A percentile compares a stretch with the other conserved stretches of the same genome.
Conservation (phyloP, 2,797 vertebrate genomes). For the Halcyon badia region DNA sequence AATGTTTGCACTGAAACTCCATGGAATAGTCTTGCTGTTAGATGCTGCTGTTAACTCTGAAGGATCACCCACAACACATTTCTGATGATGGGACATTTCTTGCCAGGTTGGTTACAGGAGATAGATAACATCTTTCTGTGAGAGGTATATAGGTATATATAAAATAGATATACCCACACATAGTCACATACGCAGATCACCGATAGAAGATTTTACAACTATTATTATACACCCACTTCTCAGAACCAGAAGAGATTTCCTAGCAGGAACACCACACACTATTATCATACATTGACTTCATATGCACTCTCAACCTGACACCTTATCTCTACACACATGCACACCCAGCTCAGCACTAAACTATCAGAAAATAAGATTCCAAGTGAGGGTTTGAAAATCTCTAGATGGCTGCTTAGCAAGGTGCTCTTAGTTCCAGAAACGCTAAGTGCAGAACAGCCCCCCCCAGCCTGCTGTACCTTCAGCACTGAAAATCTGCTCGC, state of each 20-base stretch:
- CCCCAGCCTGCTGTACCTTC: neutral
- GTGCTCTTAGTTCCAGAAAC: neutral
- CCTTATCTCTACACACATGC: neutral
- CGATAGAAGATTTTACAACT: neutral
- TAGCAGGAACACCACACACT: neutral
- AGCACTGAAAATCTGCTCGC: neutral
- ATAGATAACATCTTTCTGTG: neutral
- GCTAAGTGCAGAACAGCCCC: neutral
- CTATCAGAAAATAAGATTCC: neutral
- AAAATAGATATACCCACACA: neutral
- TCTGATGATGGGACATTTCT: constrained; percentile 15
- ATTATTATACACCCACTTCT: neutral
- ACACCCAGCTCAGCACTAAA: neutral
- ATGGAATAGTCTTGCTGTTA: accelerated
- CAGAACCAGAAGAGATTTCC: neutral
- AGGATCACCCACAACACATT: neutral
- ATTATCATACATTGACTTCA: neutral
- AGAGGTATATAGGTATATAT: neutral
- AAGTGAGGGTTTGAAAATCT: neutral
- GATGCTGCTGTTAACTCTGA: neutral
- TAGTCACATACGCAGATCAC: neutral
- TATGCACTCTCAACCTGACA: neutral
- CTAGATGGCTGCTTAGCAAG: too few species aligned
- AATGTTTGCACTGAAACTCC: neutral
- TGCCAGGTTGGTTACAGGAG: neutral